Evolutionary conservation across 2,113 vertebrate genomes (phyloP), one percentile per base, ranked within the genome.

Genomic region (Chrysemys picta): DNA sequence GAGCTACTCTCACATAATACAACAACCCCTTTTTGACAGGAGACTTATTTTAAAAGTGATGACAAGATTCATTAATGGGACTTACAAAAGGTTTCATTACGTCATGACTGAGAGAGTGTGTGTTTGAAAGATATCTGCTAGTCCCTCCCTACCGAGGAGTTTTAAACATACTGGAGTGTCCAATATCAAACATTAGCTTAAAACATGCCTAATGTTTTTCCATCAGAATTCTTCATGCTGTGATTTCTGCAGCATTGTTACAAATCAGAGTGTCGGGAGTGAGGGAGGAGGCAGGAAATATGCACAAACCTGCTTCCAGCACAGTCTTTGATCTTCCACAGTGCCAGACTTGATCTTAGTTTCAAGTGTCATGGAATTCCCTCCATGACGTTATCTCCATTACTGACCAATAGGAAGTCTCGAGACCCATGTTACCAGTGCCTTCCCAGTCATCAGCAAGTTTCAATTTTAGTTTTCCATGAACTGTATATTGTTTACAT

Each of bases 231-330:
- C 53, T 93, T 91, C 52, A 59, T 59, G 10, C 49, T 92, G 45
- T 79, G 22, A 89, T 65, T 80, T 59, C 72, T 56, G n/a, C 78
- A 81, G 65, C 59, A 2, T 8, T 89, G 29, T 59, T 53, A 80
- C 45, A 85, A 35, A 25, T 94, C 85, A 84, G 24, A 89, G 69
- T 89, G 81, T 88, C 72, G n/a, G 86, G 91, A 95, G 22, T 9
- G 35, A 17, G n/a, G 17, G 19, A 21, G 4, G 16, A 10, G 65
- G 19, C n/a, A 72, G 65, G 19, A 62, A 69, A 79, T 5, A 52
- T 91, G 13, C 83, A 25, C 88, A 0, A 5, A 1, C 27, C 87
- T 69, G 10, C 80, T 92, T 10, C 19, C 49, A 92, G 42, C 17
- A 21, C 91, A 6, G 69, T 69, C 8, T 31, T 93, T 21, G 12